phyloP scores from a whole-genome alignment of 2,888 invertebrate species.

The Steinernema carpocapsae region DNA sequence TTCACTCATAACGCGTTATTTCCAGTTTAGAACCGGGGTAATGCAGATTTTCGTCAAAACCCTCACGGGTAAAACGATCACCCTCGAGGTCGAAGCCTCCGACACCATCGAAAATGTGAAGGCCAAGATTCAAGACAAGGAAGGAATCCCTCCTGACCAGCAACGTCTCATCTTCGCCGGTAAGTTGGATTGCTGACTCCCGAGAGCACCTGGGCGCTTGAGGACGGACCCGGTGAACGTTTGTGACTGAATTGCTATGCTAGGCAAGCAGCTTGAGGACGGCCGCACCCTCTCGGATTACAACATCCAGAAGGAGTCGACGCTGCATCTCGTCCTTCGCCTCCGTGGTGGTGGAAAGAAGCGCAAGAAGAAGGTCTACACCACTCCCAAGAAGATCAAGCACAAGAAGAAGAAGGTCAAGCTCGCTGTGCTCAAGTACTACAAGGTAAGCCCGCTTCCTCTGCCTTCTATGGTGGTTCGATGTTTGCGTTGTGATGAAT shows the following conservation, averaged over 20 bases:
- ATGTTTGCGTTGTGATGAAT: slow-evolving; percentile 44
- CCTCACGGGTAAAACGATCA: slow-evolving; percentile 83
- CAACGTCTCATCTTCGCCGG: slow-evolving; percentile 64
- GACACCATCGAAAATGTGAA: slow-evolving; percentile 66
- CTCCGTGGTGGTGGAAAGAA: slow-evolving; percentile 97
- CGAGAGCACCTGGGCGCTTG: slow-evolving; percentile 56
- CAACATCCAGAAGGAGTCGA: slow-evolving; percentile 86
- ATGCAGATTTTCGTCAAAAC: slow-evolving; percentile 98
- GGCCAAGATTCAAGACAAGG: slow-evolving; percentile 66
- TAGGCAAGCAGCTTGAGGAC: slow-evolving; percentile 91
- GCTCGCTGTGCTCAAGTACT: slow-evolving; percentile 94
- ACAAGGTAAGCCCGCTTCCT: slow-evolving; percentile 80
- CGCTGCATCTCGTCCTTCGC: slow-evolving; percentile 75
- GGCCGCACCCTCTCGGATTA: slow-evolving; percentile 89
- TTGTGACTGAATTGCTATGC: background rate
- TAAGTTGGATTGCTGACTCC: slow-evolving; percentile 56
- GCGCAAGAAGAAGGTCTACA: slow-evolving; percentile 99
- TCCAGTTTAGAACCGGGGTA: no score
- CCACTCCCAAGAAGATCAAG: slow-evolving; percentile 99
- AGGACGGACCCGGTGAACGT: slow-evolving; percentile 65
- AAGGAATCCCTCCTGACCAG: slow-evolving; percentile 65
- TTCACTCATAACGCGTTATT: no score
- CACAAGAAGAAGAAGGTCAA: slow-evolving; percentile 99
- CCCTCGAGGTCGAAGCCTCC: slow-evolving; percentile 64
- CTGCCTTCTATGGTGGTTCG: background rate